Evolutionary conservation across 2,797 vertebrate genomes (phyloP).

Genomic region (Scomberomorus guttatus): DNA sequence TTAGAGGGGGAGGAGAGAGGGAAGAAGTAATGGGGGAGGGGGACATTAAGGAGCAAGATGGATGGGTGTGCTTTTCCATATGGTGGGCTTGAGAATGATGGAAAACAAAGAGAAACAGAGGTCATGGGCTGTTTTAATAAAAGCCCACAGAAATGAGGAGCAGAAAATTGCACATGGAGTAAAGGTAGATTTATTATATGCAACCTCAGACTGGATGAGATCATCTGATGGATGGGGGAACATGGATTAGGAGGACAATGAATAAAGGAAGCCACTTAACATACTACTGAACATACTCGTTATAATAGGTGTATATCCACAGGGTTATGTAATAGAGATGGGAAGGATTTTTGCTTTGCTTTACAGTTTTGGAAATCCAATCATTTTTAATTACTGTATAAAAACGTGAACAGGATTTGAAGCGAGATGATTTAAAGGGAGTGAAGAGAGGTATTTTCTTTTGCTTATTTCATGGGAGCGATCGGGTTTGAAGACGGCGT

Average conservation of each 20-base stretch:
- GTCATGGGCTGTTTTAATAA: constrained; percentile 38
- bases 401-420: constrained; percentile 8
- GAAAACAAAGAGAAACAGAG: constrained; percentile 28
- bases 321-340: constrained; percentile 2
- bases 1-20: background rate
- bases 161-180: background rate
- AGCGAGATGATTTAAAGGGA: background rate
- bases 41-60: constrained; percentile 20
- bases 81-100: constrained; percentile 7
- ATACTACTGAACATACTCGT: background rate
- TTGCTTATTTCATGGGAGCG: background rate
- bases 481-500: background rate
- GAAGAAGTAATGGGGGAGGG: constrained; percentile 23
- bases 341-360: background rate
- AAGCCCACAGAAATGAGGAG: background rate
- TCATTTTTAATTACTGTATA: background rate
- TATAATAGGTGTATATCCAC: background rate
- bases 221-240: constrained; percentile 34
- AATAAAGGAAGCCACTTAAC: background rate
- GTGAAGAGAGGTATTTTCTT: background rate
- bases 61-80: constrained; percentile 12
- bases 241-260: constrained; percentile 4
- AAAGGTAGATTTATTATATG: constrained; percentile 29
- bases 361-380: constrained; percentile 19
- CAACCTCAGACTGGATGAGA: constrained; percentile 26